Percentiles rank a stretch among this genome's conserved stretches.
Evolutionary conservation across 2,113 vertebrate species (phyloP).

Genomic region (Caloenas nicobarica): DNA sequence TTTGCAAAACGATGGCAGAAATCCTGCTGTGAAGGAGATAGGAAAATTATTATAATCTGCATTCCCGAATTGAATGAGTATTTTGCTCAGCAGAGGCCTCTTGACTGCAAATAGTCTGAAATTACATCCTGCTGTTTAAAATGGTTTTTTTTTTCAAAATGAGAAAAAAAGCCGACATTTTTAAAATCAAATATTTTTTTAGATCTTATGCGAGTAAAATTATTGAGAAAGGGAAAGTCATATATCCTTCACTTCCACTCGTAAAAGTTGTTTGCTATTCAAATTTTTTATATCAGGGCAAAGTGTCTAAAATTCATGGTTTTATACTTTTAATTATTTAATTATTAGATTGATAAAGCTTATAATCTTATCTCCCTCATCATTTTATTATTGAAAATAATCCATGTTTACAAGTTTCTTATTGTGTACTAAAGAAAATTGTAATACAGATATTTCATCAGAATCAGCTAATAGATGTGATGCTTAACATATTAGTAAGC

Average conservation of each 20-base stretch:
- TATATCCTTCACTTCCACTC: neutral
- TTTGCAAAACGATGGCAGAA: slow-evolving; percentile 64
- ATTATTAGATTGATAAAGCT: neutral
- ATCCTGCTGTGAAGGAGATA: slow-evolving; percentile 73
- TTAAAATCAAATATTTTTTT: slow-evolving; percentile 48
- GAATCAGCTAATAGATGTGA: neutral
- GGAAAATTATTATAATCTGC: slow-evolving; percentile 79
- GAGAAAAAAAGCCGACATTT: slow-evolving; percentile 23
- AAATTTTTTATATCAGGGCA: neutral
- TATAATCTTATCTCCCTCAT: neutral
- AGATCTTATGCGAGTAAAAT: neutral
- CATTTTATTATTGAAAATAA: neutral
- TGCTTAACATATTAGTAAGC: neutral
- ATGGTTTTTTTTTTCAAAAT: slow-evolving; percentile 34
- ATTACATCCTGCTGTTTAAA: slow-evolving; percentile 73
- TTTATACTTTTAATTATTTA: neutral
- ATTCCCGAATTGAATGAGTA: slow-evolving; percentile 74
- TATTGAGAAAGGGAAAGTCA: neutral
- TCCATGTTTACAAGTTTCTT: neutral
- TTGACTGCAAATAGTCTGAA: slow-evolving; percentile 75
- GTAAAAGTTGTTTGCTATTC: neutral
- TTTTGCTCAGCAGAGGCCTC: slow-evolving; percentile 77
- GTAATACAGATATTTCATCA: neutral
- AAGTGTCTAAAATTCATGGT: neutral
- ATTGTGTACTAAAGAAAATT: neutral